These are phyloP conservation scores for Merodon equestris DNA, from an alignment of 2,888 invertebrate species.

Conservation along the genomic window DNA sequence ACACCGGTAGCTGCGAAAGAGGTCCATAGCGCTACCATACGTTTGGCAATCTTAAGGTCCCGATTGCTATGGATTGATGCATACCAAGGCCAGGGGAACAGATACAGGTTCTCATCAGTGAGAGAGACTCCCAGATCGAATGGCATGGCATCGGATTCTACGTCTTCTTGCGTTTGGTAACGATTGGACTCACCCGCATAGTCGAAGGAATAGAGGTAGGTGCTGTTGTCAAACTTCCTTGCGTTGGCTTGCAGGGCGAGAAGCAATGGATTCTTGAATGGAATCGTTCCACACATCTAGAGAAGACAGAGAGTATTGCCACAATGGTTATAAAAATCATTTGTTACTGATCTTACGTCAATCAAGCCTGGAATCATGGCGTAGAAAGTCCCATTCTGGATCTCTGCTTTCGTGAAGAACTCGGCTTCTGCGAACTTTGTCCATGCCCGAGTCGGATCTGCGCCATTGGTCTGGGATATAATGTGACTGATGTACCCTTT, in stretches of 20 bases:
- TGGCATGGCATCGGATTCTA: conserved; percentile 75
- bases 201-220: conserved; percentile 80
- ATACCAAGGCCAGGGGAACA: conserved; percentile 79
- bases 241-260: conserved; percentile 71
- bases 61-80: conserved; percentile 74
- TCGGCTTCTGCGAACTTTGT: conserved; percentile 78
- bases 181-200: conserved; percentile 78
- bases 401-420: conserved; percentile 74
- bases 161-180: conserved; percentile 76
- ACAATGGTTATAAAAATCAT: background rate
- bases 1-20: conserved; percentile 76
- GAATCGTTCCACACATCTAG: conserved; percentile 75
- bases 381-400: conserved; percentile 78
- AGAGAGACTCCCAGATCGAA: conserved; percentile 81
- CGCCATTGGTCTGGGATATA: conserved; percentile 74
- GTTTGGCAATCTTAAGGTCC: conserved; percentile 78
- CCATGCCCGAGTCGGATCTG: conserved; percentile 78
- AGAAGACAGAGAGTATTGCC: background rate
- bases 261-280: conserved; percentile 79
- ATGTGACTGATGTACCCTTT: conserved; percentile 74
- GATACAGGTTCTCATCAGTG: conserved; percentile 81
- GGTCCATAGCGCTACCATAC: conserved; percentile 79
- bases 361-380: conserved; percentile 79
- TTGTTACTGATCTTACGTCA: conserved; percentile 77
- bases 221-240: conserved; percentile 72